Base-by-base conservation (phyloP, 2,797 vertebrate genomes). In the Syndactyla subalaris region DNA sequence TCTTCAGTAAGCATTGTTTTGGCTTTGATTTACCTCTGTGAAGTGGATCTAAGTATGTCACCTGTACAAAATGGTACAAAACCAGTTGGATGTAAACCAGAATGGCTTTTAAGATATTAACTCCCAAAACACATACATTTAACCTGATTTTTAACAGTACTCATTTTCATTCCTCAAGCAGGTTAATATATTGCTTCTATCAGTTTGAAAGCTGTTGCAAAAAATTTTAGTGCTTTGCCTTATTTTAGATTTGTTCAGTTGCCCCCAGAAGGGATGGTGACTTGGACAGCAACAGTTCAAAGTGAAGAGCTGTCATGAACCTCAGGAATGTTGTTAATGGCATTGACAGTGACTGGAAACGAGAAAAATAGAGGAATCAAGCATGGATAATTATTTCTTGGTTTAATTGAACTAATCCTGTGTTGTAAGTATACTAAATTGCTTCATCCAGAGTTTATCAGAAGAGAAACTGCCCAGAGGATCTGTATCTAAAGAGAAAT, bases 1-100 rank as follows among this genome's bases (percentile, higher is more conserved):
- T 79, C 74, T 91, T 87, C 71, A 86, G 41, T 39, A 85, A 74
- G 20, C 11, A 79, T 58, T 85, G 41, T 74, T 92, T 66, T 83
- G 59, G 10, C 63, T 95, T 96, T 89, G 61, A 85, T 82, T 95
- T 93, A 67, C 18, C 16, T 82, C 78, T 91, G 77, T 65, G 67
- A 77, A 61, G 34, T 9, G 1, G 52, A 96, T 75, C 29, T 57
- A 63, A 80, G 39, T 68, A 51, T 86, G 79, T 76, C 90, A 86
- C 59, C 62, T 84, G 43, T 67, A 78, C 54, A 93, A 73, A 75
- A 85, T 55, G 7, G 18, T 61, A 76, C 6, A 10, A 41, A 74
- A 79, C 12, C 41, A 93, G 3, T 9, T 92, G 71, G 55, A 59
- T 86, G 29, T 72, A 16, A 90, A 15, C 67, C 62, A 82, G 48